Conservation (phyloP, 2,888 invertebrate genomes). For the Caenorhabditis sp. region DNA sequence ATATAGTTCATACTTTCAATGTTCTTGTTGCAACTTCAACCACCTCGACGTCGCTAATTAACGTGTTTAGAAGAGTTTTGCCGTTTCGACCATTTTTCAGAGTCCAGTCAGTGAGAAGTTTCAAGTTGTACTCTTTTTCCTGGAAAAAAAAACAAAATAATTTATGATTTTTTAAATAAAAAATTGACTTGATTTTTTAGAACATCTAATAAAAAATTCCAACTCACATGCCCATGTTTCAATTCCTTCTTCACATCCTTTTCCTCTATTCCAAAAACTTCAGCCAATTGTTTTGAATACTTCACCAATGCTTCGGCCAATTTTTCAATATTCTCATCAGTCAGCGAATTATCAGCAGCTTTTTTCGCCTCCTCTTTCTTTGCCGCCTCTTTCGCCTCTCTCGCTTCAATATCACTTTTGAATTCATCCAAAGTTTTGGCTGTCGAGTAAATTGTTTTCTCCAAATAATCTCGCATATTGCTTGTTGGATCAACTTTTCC, state of each 20-base stretch:
- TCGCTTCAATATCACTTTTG: slow-evolving; percentile 19
- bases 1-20: slow-evolving; percentile 5
- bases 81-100: slow-evolving; percentile 30
- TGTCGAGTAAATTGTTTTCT: slow-evolving; percentile 45
- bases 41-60: slow-evolving; percentile 30
- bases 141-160: slow-evolving; percentile 6
- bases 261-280: slow-evolving; percentile 11
- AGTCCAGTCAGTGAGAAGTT: slow-evolving; percentile 35
- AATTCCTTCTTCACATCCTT: not conserved
- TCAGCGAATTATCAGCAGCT: slow-evolving; percentile 14
- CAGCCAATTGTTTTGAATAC: slow-evolving; percentile 18
- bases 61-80: slow-evolving; percentile 24
- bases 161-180: no score
- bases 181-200: no score
- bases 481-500: slow-evolving; percentile 16
- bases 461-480: slow-evolving; percentile 42
- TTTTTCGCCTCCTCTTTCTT: slow-evolving; percentile 41
- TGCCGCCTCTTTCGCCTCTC: slow-evolving; percentile 37
- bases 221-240: not conserved
- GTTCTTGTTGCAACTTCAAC: slow-evolving; percentile 21
- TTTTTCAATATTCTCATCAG: slow-evolving; percentile 25
- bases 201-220: no score
- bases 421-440: slow-evolving; percentile 47
- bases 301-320: slow-evolving; percentile 25
- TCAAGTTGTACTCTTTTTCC: slow-evolving; percentile 18